Conservation (phyloP, 2,888 invertebrate genomes). For the Amblyjoppa fuscipennis region DNA sequence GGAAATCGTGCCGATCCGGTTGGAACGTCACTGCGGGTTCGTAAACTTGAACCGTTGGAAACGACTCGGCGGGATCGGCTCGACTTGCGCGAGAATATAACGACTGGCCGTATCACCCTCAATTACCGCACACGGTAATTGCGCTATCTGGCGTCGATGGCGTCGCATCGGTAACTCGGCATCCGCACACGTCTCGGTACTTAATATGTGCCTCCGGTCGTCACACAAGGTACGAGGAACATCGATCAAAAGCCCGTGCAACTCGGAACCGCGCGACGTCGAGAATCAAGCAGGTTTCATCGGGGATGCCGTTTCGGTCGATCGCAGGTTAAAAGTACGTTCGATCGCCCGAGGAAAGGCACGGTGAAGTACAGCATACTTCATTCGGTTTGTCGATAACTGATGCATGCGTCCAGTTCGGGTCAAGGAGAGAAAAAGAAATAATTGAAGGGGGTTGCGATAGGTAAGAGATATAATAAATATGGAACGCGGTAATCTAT, state of each 20-base stretch:
- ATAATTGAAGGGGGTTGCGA: not conserved
- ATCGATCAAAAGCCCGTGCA: not conserved
- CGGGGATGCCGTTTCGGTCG: not conserved
- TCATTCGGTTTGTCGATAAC: not conserved
- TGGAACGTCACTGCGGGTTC: too few species aligned
- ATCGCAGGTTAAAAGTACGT: not conserved
- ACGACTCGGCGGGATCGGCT: too few species aligned
- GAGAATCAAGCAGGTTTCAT: not conserved
- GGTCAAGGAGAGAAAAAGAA: not conserved
- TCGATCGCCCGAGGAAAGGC: not conserved
- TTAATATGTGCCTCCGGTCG: constrained; percentile 2
- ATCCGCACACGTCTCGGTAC: not conserved
- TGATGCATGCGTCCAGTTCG: not conserved
- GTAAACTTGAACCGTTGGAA: too few species aligned
- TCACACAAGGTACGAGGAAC: not conserved
- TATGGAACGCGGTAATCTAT: constrained; percentile 33
- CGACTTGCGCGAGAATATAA: too few species aligned
- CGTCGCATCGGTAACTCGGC: constrained; percentile 7
- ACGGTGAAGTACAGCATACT: not conserved
- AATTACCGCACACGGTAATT: not conserved
- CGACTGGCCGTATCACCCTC: too few species aligned
- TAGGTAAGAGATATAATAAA: constrained; percentile 16
- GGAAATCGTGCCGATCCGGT: too few species aligned
- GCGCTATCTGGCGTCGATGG: constrained; percentile 6
- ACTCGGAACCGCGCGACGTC: not conserved